Evolutionary conservation across 2,888 invertebrate genomes (phyloP).

Genomic region (Andrena bicolor): DNA sequence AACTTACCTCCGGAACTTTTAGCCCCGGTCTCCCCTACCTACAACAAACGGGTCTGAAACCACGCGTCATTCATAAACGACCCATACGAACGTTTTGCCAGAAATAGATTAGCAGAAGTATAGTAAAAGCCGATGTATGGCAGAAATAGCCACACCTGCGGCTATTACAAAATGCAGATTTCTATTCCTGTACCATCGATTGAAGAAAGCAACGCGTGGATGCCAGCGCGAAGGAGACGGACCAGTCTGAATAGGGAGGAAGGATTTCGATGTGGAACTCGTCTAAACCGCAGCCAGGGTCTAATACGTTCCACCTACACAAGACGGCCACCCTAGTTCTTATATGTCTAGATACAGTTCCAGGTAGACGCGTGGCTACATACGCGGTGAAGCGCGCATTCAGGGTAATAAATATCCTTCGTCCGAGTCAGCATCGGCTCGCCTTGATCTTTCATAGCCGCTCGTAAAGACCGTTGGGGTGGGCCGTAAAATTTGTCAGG

Average conservation of each 20-base stretch:
- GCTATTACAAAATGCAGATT: conserved; percentile 5
- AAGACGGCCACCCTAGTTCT: conserved; percentile 16
- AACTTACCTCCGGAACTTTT: too few species aligned
- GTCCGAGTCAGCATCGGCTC: conserved; percentile 76
- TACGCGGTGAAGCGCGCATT: conserved; percentile 59
- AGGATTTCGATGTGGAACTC: conserved; percentile 47
- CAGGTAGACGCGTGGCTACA: conserved; percentile 40
- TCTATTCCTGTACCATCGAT: background rate
- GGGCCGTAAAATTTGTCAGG: conserved; percentile 78
- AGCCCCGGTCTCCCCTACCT: too few species aligned
- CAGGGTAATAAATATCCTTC: conserved; percentile 80
- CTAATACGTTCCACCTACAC: conserved; percentile 63
- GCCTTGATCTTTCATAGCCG: conserved; percentile 80
- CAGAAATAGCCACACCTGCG: conserved; percentile 3
- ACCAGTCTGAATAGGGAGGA: conserved; percentile 7
- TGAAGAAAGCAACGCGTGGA: background rate
- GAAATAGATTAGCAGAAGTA: background rate
- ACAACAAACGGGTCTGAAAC: too few species aligned
- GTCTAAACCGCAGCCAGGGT: conserved; percentile 67
- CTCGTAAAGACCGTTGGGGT: conserved; percentile 76
- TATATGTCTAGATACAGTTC: conserved; percentile 19
- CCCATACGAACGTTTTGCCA: background rate
- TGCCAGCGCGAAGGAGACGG: background rate
- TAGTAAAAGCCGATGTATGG: background rate
- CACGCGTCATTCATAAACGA: background rate